Evolutionary conservation across 1,140 invertebrate species (phyloP).

Genomic region (Platorchestia sp.): DNA sequence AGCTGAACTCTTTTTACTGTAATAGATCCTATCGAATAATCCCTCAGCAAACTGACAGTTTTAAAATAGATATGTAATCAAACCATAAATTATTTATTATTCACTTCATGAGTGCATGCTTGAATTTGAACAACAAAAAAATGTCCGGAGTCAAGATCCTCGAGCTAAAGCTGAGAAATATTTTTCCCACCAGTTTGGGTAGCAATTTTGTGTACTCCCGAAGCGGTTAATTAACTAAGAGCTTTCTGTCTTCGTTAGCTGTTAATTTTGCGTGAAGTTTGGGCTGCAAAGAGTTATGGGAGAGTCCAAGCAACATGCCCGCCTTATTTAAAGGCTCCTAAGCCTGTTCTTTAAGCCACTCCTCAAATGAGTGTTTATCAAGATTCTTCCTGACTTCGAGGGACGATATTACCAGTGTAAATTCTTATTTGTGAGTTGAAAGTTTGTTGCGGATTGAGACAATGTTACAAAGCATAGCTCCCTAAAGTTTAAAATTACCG

Average conservation of each 20-base stretch:
- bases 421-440: not conserved
- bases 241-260: not conserved
- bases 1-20: not conserved
- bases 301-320: not conserved
- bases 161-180: not conserved
- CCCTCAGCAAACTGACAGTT: no score
- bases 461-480: not conserved
- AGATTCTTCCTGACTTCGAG: not conserved
- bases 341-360: not conserved
- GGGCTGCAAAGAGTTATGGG: not conserved
- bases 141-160: not conserved
- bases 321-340: not conserved
- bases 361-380: not conserved
- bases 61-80: not conserved
- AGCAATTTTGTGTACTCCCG: not conserved
- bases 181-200: not conserved
- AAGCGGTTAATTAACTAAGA: conserved; percentile 9
- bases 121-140: not conserved
- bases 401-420: not conserved
- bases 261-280: not conserved
- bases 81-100: not conserved
- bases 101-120: not conserved
- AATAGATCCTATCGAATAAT: no score
- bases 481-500: not conserved
- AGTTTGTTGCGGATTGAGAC: not conserved